These are phyloP conservation scores for Chionis minor DNA, from an alignment of 2,113 vertebrate species.

Conservation along the genomic window DNA sequence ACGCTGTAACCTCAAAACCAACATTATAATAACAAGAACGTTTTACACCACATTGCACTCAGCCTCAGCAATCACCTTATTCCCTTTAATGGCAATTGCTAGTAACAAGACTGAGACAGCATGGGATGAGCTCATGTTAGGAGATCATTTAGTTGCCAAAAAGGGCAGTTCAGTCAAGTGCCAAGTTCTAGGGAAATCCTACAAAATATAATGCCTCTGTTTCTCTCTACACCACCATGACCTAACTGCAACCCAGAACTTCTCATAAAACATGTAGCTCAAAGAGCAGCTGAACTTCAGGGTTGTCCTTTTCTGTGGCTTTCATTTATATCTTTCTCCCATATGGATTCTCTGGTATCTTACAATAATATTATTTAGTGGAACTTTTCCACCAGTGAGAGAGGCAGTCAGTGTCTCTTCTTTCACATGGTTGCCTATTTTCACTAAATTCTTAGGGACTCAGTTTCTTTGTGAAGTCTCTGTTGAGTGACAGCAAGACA, in stretches of 20 bases:
- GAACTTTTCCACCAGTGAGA: neutral
- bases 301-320: neutral
- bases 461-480: neutral
- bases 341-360: neutral
- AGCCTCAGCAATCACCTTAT: neutral
- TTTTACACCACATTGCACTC: constrained; percentile 12
- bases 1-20: neutral
- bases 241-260: neutral
- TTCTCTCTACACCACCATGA: neutral
- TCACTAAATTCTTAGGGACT: neutral
- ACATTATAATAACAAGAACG: neutral
- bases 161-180: neutral
- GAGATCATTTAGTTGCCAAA: neutral
- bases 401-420: neutral
- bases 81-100: neutral
- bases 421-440: neutral
- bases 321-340: neutral
- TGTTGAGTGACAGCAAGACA: neutral
- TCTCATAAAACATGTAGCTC: neutral
- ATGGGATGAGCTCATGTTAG: neutral
- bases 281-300: neutral
- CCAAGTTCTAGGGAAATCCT: neutral
- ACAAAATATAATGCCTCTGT: neutral
- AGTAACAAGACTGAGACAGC: neutral
- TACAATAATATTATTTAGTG: neutral